Evolutionary conservation across 1,140 invertebrate genomes (phyloP).

Genomic region (Telenomus remus): DNA sequence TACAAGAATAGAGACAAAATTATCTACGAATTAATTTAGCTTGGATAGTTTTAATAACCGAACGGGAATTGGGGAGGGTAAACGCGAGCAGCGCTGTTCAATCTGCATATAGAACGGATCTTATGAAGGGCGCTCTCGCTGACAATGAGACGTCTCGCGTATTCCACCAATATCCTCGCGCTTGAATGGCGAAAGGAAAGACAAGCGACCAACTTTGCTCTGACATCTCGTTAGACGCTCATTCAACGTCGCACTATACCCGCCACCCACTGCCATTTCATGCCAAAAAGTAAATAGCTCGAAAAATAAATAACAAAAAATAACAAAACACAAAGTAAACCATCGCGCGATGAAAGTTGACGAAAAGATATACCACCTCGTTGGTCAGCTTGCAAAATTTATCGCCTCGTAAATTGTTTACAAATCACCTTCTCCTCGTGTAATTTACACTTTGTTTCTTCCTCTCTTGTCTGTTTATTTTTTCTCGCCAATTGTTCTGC

Average conservation of each 20-base stretch:
- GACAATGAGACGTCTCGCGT: constrained; percentile 44
- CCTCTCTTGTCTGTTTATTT: no score
- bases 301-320: constrained; percentile 5
- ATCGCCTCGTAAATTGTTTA: no score
- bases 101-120: constrained; percentile 49
- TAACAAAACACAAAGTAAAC: neutral
- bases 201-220: constrained; percentile 14
- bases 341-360: no score
- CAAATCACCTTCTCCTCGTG: no score
- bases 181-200: constrained; percentile 26
- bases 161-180: constrained; percentile 26
- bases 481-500: no score
- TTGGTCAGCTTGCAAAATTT: no score
- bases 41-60: constrained; percentile 25
- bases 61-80: constrained; percentile 8
- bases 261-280: constrained; percentile 16
- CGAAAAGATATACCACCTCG: no score
- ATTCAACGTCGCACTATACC: constrained; percentile 27
- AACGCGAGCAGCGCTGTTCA: constrained; percentile 13
- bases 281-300: neutral
- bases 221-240: constrained; percentile 41
- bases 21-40: constrained; percentile 17
- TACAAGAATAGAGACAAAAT: neutral
- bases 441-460: no score
- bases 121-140: constrained; percentile 28